Conservation (phyloP, 2,797 vertebrate genomes). For the Cygnus olor region DNA sequence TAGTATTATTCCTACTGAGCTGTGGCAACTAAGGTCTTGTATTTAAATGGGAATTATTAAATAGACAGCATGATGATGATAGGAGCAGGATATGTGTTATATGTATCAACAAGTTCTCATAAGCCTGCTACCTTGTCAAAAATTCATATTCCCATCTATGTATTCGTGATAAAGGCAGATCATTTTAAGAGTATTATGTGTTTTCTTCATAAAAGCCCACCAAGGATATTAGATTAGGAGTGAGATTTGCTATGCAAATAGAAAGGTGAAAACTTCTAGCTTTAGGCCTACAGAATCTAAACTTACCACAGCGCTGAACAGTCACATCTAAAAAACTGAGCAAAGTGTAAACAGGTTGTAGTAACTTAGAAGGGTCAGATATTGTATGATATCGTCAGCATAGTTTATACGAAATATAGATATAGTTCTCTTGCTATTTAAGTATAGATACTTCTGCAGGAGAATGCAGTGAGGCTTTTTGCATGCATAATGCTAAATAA, state of each 20-base stretch:
- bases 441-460: not conserved
- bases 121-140: constrained; percentile 48
- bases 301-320: not conserved
- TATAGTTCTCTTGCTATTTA: not conserved
- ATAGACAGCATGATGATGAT: constrained; percentile 34
- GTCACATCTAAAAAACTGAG: not conserved
- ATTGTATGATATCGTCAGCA: not conserved
- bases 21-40: constrained; percentile 26
- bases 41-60: constrained; percentile 54
- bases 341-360: not conserved
- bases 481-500: not conserved
- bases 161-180: constrained; percentile 32
- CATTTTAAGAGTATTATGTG: constrained; percentile 20
- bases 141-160: constrained; percentile 15
- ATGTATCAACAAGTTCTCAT: constrained; percentile 49
- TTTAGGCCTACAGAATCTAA: not conserved
- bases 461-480: not conserved
- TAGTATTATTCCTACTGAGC: constrained; percentile 58
- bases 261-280: not conserved
- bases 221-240: not conserved
- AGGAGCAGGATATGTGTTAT: constrained; percentile 5
- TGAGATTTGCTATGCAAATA: constrained; percentile 6
- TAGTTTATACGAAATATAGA: not conserved
- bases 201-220: constrained; percentile 39
- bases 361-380: not conserved